Evolutionary conservation across 2,888 invertebrate species (phyloP), one percentile per base, ranked within the genome.

Genomic region (Venusia cambrica): DNA sequence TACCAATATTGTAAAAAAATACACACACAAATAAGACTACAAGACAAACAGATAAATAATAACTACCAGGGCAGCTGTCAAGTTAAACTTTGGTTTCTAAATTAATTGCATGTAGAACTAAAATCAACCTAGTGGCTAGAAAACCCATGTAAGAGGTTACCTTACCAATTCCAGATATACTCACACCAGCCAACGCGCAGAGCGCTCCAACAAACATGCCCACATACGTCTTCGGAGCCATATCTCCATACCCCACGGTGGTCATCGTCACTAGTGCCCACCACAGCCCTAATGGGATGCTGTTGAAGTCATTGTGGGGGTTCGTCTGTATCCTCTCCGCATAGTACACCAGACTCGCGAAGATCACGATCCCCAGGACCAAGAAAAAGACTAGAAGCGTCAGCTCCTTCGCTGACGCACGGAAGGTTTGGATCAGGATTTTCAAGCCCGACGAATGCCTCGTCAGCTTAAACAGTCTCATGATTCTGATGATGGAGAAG

Each of bases 201-300:
- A 99, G 90, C 6, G 98, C 97, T 54, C 98, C 98, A 51, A 98
- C 98, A 74, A 98, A 97, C 98, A 98, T 98, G 51, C 98, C 98
- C 49, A 97, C 94, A 77, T 98, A 98, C 20, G 98, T 98, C 83
- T 98, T 98, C 44, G 98, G 98, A 56, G 95, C 97, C 97, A 98
- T 98, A 83, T 98, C 98, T 38, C 98, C 98, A 77, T 98, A 99
- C 21, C 98, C 98, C 38, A 98, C 98, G 0, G 97, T 97, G 55
- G 98, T 99, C 98, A 99, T 98, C 54, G 98, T 98, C 53, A 98
- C 98, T 83, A 98, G 91, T 22, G 98, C 98, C 98, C 98, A 99
- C 98, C 98, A 98, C 51, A 98, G 88, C 22, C 98, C 98, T 62
- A 97, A 89, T 22, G 98, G 98, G 89, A 99, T 99, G 83, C 97